Conservation (phyloP, 2,888 invertebrate genomes). For the Epirrhoe alternata region DNA sequence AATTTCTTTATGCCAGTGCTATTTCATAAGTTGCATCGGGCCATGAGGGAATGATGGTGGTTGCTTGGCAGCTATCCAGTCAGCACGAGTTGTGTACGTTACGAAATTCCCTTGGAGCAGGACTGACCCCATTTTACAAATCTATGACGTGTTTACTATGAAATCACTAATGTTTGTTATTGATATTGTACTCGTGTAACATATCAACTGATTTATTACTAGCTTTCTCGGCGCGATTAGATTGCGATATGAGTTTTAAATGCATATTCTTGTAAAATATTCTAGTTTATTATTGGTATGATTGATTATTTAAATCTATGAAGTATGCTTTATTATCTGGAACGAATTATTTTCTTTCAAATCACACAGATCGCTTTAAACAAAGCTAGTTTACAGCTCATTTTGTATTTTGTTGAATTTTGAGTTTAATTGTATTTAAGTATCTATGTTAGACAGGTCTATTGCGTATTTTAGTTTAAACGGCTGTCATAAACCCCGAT, state of each 20-base stretch:
- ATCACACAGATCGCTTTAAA: background rate
- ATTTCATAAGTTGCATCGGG: constrained; percentile 8
- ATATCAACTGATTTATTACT: constrained; percentile 40
- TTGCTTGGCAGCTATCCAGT: constrained; percentile 72
- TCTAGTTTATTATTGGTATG: background rate
- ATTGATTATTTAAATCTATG: constrained; percentile 11
- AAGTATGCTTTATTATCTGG: background rate
- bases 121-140: constrained; percentile 69
- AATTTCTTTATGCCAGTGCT: background rate
- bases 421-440: background rate
- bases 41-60: constrained; percentile 41
- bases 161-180: constrained; percentile 42
- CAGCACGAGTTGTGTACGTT: constrained; percentile 73
- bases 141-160: constrained; percentile 51
- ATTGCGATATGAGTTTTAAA: constrained; percentile 19
- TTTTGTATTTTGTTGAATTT: background rate
- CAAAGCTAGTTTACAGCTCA: background rate
- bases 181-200: constrained; percentile 39
- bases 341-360: background rate
- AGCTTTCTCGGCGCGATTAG: constrained; percentile 28
- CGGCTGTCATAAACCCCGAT: constrained; percentile 20
- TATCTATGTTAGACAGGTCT: background rate
- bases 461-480: constrained; percentile 3
- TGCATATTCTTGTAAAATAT: background rate
- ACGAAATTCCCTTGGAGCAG: constrained; percentile 81